These are phyloP conservation scores for Lasioglossum figueresi DNA, from an alignment of 2,888 invertebrate genomes.

Conservation along the genomic window DNA sequence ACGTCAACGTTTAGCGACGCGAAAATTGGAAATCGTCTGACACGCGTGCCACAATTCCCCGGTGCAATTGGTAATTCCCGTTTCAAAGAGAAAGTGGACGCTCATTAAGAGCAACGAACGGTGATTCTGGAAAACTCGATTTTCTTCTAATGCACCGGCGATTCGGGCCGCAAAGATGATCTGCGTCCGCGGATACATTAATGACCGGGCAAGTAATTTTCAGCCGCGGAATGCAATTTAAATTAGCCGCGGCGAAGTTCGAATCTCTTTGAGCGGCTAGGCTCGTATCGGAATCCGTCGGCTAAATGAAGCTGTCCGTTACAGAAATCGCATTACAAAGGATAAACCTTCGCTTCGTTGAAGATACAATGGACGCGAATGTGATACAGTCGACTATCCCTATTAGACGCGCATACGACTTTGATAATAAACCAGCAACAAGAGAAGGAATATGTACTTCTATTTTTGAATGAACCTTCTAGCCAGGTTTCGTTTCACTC, in stretches of 20 bases:
- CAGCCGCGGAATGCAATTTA: constrained; percentile 28
- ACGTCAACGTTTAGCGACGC: not conserved
- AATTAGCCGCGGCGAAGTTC: constrained; percentile 35
- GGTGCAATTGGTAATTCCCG: not conserved
- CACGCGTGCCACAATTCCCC: not conserved
- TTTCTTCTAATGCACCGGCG: not conserved
- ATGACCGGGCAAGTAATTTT: not conserved
- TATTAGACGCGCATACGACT: constrained; percentile 10
- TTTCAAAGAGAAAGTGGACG: not conserved
- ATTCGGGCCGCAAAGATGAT: not conserved
- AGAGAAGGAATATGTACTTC: not conserved
- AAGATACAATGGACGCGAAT: not conserved
- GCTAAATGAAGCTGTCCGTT: constrained; percentile 53
- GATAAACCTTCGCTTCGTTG: constrained; percentile 23
- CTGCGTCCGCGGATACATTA: not conserved
- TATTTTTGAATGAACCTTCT: not conserved
- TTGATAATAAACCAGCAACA: constrained; percentile 32
- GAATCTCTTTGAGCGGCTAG: constrained; percentile 40
- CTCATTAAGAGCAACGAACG: not conserved
- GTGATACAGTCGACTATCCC: not conserved
- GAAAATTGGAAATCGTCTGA: not conserved
- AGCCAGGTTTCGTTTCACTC: not conserved
- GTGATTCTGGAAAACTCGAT: not conserved
- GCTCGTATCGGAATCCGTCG: constrained; percentile 32
- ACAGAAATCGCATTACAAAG: constrained; percentile 43